Evolutionary conservation across 92 coral and sea anemone genomes (phyloP), one percentile per base, ranked within the genome.

Genomic region (Parazoanthus atlanticus): DNA sequence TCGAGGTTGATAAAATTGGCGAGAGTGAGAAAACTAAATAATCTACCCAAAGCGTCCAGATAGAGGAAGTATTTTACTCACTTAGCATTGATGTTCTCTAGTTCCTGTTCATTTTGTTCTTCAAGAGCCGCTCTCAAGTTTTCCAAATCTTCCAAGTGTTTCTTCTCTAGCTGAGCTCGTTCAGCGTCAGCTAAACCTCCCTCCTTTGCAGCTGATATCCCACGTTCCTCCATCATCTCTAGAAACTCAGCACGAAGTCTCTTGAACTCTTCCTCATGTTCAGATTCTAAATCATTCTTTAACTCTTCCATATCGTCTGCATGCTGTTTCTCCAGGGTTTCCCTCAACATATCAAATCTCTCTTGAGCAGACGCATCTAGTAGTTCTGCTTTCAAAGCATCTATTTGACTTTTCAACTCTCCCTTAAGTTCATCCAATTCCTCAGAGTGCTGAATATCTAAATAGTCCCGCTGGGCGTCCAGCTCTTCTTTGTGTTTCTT

Each of bases 221-320:
- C 87, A 1, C 30, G 65, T 71, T 30, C 87, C 41, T 93, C 93
- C 72, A 95, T 61, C 79, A 93, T 88, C 78, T 91, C 88, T 29
- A 91, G 75, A 67, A 93, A 93, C 66, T 91, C 93, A 67, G 88
- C 90, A 89, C 94, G 92, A 26, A 93, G 92, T 82, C 91, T 86
- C 76, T 84, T 80, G 81, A 94, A 86, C 74, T 94, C 94, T 56
- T 88, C 94, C 38, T 97, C 98, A 47, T 95, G 94, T 86, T 95
- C 95, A 28, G 54, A 78, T 49, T 94, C 98, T 1, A 95, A 88
- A 25, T 97, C 94, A 32, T 91, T 95, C 58, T 88, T 91, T 25
- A 95, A 30, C 21, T 91, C 79, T 38, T 94, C 98, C 78, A 97
- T 71, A 54, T 95, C 92, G 43, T 90, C 93, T 82, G 92, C 92